These are phyloP conservation scores for Caenorhabditis tropicalis DNA, from an alignment of 1,140 invertebrate species.

Conservation along the genomic window DNA sequence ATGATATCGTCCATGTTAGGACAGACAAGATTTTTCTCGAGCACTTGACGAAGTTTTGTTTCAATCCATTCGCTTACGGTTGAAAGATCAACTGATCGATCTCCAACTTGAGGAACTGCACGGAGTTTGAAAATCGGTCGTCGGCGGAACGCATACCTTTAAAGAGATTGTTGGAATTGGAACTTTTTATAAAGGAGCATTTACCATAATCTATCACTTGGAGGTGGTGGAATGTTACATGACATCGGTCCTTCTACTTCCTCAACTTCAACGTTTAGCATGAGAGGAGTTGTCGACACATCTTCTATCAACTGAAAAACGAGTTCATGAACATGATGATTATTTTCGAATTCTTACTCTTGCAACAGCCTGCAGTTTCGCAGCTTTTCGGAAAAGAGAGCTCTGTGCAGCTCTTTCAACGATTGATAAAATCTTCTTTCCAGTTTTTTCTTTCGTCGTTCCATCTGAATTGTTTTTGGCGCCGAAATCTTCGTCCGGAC, in stretches of 20 bases:
- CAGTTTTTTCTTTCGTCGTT: conserved; percentile 51
- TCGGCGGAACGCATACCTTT: conserved; percentile 66
- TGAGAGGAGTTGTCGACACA: conserved; percentile 88
- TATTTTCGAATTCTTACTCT: conserved; percentile 59
- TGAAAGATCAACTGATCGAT: conserved; percentile 67
- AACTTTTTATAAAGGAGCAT: neutral
- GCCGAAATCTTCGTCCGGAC: conserved; percentile 70
- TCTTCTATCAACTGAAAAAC: conserved; percentile 70
- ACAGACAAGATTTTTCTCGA: conserved; percentile 70
- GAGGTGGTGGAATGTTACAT: conserved; percentile 91
- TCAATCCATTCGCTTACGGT: conserved; percentile 70
- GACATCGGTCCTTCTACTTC: conserved; percentile 83
- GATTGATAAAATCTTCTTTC: conserved; percentile 74
- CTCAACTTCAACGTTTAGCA: conserved; percentile 85
- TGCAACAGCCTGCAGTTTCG: conserved; percentile 75
- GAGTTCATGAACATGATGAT: neutral
- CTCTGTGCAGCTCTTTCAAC: conserved; percentile 88
- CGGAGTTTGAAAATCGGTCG: conserved; percentile 63
- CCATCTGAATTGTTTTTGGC: conserved; percentile 60
- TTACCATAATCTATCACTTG: conserved; percentile 88
- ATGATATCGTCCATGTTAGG: conserved; percentile 71
- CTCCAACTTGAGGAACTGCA: conserved; percentile 70
- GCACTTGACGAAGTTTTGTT: conserved; percentile 56
- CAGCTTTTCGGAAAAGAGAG: conserved; percentile 84
- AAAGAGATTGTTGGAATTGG: neutral